Evolutionary conservation across 1,140 invertebrate genomes (phyloP).

Genomic region (Ceratitis capitata): DNA sequence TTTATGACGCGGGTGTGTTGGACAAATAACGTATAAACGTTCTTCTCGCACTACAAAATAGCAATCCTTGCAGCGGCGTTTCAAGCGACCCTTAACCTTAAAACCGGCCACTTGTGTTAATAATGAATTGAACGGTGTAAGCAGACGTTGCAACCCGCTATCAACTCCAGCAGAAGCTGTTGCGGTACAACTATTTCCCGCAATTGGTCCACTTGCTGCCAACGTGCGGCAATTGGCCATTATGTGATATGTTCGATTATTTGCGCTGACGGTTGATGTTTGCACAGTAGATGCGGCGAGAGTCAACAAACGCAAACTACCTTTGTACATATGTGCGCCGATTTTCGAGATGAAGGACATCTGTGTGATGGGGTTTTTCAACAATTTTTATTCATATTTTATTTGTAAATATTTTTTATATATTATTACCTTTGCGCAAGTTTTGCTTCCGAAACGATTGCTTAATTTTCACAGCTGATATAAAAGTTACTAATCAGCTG

Average conservation of each 20-base stretch:
- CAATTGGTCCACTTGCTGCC: background rate
- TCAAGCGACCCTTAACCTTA: conserved; percentile 69
- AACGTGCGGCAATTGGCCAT: background rate
- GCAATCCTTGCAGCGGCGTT: conserved; percentile 79
- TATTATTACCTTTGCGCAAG: background rate
- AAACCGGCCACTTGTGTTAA: conserved; percentile 60
- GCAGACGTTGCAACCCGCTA: conserved; percentile 37
- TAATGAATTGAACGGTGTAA: conserved; percentile 49
- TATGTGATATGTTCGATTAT: conserved; percentile 5
- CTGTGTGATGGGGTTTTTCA: background rate
- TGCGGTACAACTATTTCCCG: background rate
- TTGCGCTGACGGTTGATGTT: background rate
- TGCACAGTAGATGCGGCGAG: background rate
- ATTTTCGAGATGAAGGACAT: conserved; percentile 3
- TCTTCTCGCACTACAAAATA: conserved; percentile 76
- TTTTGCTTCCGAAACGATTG: background rate
- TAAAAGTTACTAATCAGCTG: background rate
- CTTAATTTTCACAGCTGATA: background rate
- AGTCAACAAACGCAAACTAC: background rate
- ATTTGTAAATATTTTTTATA: background rate
- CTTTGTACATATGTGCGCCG: background rate
- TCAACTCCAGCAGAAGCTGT: background rate
- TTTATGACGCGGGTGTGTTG: conserved; percentile 80
- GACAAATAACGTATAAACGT: conserved; percentile 78
- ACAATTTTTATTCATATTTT: background rate